Conservation (phyloP, 2,888 invertebrate genomes). For the Euzophera pinguis region DNA sequence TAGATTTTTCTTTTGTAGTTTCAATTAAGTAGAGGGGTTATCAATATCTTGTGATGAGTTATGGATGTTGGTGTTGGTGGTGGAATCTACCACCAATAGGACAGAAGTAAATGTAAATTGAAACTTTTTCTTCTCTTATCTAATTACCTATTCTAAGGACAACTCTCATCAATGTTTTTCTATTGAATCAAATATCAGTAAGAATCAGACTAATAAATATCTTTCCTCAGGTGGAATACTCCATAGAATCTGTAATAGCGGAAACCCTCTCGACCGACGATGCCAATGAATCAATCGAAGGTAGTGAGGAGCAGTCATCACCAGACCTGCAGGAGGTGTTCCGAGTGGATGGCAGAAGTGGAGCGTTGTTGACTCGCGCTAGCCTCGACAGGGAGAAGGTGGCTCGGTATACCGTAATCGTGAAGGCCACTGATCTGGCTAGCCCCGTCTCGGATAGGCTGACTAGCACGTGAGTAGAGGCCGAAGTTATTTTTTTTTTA, state of each 20-base stretch:
- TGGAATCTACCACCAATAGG: too few relatives aligned
- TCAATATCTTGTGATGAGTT: too few relatives aligned
- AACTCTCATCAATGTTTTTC: too few relatives aligned
- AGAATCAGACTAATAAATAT: background rate
- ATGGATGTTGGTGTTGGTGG: too few relatives aligned
- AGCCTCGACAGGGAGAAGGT: conserved; percentile 93
- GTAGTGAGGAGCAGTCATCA: conserved; percentile 32
- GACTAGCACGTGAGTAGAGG: conserved; percentile 82
- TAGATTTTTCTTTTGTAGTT: too few relatives aligned
- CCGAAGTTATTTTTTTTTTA: background rate
- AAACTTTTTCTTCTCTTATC: too few relatives aligned
- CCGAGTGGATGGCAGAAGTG: conserved; percentile 90
- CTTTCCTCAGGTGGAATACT: conserved; percentile 83
- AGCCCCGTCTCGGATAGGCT: conserved; percentile 87
- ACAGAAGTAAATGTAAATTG: too few relatives aligned
- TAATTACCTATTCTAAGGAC: too few relatives aligned
- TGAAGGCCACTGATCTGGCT: conserved; percentile 92
- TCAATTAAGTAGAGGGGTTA: too few relatives aligned
- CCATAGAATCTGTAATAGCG: conserved; percentile 85
- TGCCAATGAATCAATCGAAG: conserved; percentile 54
- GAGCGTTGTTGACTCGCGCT: conserved; percentile 90
- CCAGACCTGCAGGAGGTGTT: conserved; percentile 87
- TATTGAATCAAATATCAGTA: too few relatives aligned
- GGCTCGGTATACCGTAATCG: conserved; percentile 89
- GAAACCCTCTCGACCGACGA: conserved; percentile 55